A percentile compares a stretch with the other conserved stretches of the same genome.
phyloP scores from a whole-genome alignment of 2,797 vertebrate genomes.

The Setipinna tenuifilis region DNA sequence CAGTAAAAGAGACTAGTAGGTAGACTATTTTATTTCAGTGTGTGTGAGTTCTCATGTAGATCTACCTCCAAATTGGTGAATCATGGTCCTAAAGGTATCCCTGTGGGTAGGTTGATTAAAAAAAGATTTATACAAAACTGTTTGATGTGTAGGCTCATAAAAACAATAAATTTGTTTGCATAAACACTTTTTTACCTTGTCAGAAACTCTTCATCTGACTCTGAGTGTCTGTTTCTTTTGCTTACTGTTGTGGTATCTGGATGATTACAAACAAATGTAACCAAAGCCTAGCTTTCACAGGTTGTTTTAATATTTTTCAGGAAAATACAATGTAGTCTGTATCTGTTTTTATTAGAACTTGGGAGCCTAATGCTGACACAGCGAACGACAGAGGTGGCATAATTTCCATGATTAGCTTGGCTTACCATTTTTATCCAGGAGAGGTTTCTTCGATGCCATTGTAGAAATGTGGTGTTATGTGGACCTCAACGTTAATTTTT shows the following conservation, averaged over 20 bases:
- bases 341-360: no score
- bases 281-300: background rate
- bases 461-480: background rate
- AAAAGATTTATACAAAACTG: background rate
- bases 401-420: background rate
- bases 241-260: constrained; percentile 10
- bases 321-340: no score
- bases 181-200: background rate
- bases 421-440: background rate
- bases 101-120: constrained; percentile 14
- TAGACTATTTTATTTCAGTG: no score
- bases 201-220: background rate
- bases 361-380: no score
- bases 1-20: background rate
- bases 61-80: constrained; percentile 43
- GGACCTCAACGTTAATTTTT: no score
- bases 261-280: background rate
- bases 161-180: background rate
- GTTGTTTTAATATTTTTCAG: background rate
- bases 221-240: background rate
- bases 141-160: background rate
- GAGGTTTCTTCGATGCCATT: constrained; percentile 9
- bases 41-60: no score
- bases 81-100: constrained; percentile 31
- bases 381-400: no score